Base-by-base conservation (phyloP, 64 coral and sea anemone genomes). In the Catalaphyllia jardinei region DNA sequence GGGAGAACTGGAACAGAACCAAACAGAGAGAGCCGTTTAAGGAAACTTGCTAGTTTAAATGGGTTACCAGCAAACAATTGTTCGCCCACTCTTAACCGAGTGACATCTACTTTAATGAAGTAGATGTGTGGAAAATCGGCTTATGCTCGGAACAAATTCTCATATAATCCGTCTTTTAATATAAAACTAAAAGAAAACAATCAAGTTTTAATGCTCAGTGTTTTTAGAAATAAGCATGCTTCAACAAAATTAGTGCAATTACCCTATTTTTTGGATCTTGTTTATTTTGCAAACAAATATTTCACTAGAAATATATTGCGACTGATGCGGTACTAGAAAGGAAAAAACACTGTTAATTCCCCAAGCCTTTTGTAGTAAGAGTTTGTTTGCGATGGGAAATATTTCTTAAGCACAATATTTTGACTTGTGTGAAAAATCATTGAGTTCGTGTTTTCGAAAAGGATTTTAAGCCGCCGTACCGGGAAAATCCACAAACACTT, bases 1-100 rank as follows among this genome's bases (percentile, higher is more conserved):
- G 81, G 81, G 63, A 29, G 79, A 52, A 22, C 81, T 85, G 81
- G 81, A 85, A 85, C 29, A 64, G 63, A 85, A 85, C 81, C 81
- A 85, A 71, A 85, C 59, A 65, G 52, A 71, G 81, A 38, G 31
- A 83, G 35, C 38, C 10, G 22, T 71, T 85, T 35, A 71, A 69
- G 3, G 22, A 6, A 39, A 67, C 80, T 83, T 85, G 62, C 63
- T 25, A 24, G 31, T 60, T 13, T 69, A 3, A 85, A 85, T 85
- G 62, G 62, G 31, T 71, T 51, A 85, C 81, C 81, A 5, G 81
- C 24, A 35, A 71, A 16, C 35, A 33, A 85, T 85, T 71, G 35
- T 85, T 85, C 35, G 22, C 62, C 81, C 81, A 85, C 81, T 22
- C 42, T 3, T 27, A 25, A 46, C 0, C 71, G 33, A 39, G 22